Base-by-base conservation (phyloP, 2,888 invertebrate genomes). In the Drosophila cognata region DNA sequence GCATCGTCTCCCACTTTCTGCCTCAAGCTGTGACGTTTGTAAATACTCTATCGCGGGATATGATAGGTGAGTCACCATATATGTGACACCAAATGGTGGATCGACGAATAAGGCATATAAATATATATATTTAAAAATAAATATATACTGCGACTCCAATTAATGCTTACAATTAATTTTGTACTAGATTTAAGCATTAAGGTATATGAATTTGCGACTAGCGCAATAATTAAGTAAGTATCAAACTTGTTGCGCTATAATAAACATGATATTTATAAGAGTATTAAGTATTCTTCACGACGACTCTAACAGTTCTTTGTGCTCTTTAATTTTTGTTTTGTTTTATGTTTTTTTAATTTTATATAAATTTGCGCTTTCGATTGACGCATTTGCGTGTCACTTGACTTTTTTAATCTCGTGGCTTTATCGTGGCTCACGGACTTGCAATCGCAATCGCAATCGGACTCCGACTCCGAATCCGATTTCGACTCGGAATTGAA, bases 321-420 rank as follows among this genome's bases (percentile, higher is more conserved):
- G 43, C 21, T 65, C 29, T 53, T 38, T 57, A 33, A 29, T 51
- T 43, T 46, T 48, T 73, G 28, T 25, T 31, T 43, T 59, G 11
- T 33, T 21, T 53, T 61, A 38, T 46, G 29, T 60, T 51, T 51
- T 56, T 77, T 58, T n/a, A 33, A 63, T 61, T 65, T 50, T 28
- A 48, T 77, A 21, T 79, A 46, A 59, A 76, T 76, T 81, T 73
- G 56, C 58, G 64, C 71, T 60, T 71, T 35, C 80, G 77, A 85
- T 85, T 85, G 84, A 85, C 84, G 84, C 74, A 85, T 77, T 89
- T 89, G 77, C 77, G 71, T 82, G 89, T 89, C 89, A 79, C 88
- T 84, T 87, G 84, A 87, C 89, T 84, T 81, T 85, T 77, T 77
- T 85, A 89, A 85, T 85, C 84, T 85, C 71, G 88, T 89, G 82